Base-by-base conservation (phyloP, 2,797 vertebrate genomes). In the Pseudochirops corinnae region DNA sequence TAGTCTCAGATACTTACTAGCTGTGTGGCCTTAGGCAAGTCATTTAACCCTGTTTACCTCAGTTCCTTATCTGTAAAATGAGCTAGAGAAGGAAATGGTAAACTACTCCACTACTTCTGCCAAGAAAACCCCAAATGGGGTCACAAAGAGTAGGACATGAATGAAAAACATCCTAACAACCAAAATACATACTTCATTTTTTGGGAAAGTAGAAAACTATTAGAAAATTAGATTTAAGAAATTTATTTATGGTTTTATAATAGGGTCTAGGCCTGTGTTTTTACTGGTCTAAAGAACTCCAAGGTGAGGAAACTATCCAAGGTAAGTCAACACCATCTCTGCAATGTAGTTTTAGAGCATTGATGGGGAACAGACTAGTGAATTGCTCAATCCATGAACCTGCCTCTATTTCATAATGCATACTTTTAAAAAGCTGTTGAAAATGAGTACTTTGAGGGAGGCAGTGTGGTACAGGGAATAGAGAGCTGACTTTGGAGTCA, bases 371-470 rank as follows among this genome's bases (percentile, higher is more conserved):
- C n/a, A 21, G 67, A 39, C n/a, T 6, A 74, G n/a, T 74, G n/a
- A 39, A 39, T 74, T 33, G n/a, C 16, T 74, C 67, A 74, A 74
- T 21, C 16, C 16, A 21, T 39, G n/a, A 21, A 39, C 16, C 28
- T 74, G 16, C 67, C n/a, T 74, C n/a, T 74, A 9, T 74, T 74
- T 39, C 14, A 21, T 74, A 39, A 9, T 39, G 5, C 67, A 18
- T 74, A 90, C 94, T 97, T 91, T 97, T 96, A 97, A 96, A 52
- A 94, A 94, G 95, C n/a, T 94, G 92, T 92, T 94, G 95, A 97
- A 95, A 95, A 60, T 96, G 50, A 95, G 1, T 96, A 55, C 53
- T 95, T 97, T 98, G 92, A 67, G 31, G 4, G 62, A n/a, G 11
- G 62, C 12, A 67, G 1, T 33, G 62, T 67, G 33, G 33, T 67